phyloP scores from a whole-genome alignment of 1,140 invertebrate genomes.

The Popillia japonica region DNA sequence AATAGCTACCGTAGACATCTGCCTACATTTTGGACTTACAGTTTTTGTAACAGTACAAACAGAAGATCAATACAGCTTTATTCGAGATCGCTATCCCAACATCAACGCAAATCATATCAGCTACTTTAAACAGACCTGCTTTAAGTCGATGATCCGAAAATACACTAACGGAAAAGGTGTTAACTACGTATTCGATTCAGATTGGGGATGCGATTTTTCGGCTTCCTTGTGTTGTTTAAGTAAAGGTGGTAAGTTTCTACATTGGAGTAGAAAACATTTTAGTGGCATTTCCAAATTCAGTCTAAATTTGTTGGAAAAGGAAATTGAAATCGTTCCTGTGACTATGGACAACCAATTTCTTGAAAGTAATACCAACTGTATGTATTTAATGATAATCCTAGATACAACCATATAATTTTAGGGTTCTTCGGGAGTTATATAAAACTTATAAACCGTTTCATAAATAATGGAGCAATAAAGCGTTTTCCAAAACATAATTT shows the following conservation, averaged over 20 bases:
- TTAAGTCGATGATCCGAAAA: constrained; percentile 66
- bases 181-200: constrained; percentile 72
- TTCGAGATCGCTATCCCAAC: constrained; percentile 61
- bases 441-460: constrained; percentile 55
- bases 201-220: constrained; percentile 72
- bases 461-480: constrained; percentile 70
- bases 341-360: constrained; percentile 75
- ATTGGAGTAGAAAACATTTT: constrained; percentile 82
- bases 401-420: not conserved
- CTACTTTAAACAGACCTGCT: constrained; percentile 69
- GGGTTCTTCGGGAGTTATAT: not conserved
- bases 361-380: constrained; percentile 20
- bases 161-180: constrained; percentile 71
- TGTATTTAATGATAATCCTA: not conserved
- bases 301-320: constrained; percentile 81
- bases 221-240: constrained; percentile 82
- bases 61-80: constrained; percentile 73
- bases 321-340: constrained; percentile 86
- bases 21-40: constrained; percentile 70
- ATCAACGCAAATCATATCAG: constrained; percentile 62
- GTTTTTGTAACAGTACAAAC: constrained; percentile 78
- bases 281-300: constrained; percentile 70
- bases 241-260: constrained; percentile 73
- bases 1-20: constrained; percentile 79
- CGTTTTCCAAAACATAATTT: constrained; percentile 70